phyloP scores from a whole-genome alignment of 2,888 invertebrate species.

The Chalcosyrphus nemorum region DNA sequence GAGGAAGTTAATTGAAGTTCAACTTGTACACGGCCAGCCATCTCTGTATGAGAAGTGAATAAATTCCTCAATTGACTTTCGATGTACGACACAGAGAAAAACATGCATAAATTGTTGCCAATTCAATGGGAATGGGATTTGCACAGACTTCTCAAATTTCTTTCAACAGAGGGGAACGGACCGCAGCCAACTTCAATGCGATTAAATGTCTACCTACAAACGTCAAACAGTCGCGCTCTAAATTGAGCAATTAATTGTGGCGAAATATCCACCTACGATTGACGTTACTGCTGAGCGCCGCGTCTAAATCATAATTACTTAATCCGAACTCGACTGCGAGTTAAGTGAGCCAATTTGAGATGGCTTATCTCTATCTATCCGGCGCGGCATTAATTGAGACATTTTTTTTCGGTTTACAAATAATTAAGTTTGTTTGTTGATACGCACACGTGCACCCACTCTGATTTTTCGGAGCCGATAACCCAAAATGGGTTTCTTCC shows the following conservation, averaged over 20 bases:
- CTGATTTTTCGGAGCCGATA: constrained; percentile 50
- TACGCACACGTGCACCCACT: constrained; percentile 69
- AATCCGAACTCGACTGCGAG: constrained; percentile 46
- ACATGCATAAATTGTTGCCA: constrained; percentile 49
- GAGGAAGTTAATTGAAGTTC: constrained; percentile 78
- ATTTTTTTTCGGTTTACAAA: constrained; percentile 63
- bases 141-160: constrained; percentile 18
- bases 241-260: constrained; percentile 69
- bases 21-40: constrained; percentile 17
- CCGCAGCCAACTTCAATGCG: not conserved
- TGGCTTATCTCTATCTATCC: constrained; percentile 65
- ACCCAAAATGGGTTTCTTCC: constrained; percentile 31
- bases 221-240: constrained; percentile 4
- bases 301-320: constrained; percentile 65
- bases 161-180: too few relatives aligned
- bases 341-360: constrained; percentile 69
- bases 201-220: not conserved
- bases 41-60: constrained; percentile 32
- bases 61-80: constrained; percentile 68
- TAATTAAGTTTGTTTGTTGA: constrained; percentile 59
- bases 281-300: constrained; percentile 4
- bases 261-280: constrained; percentile 48
- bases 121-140: not conserved
- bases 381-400: constrained; percentile 65
- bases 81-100: constrained; percentile 46